A percentile compares a stretch with the other conserved stretches of the same genome.
Evolutionary conservation across 1,140 invertebrate species (phyloP).

Genomic region (Acromyrmex echinatior): DNA sequence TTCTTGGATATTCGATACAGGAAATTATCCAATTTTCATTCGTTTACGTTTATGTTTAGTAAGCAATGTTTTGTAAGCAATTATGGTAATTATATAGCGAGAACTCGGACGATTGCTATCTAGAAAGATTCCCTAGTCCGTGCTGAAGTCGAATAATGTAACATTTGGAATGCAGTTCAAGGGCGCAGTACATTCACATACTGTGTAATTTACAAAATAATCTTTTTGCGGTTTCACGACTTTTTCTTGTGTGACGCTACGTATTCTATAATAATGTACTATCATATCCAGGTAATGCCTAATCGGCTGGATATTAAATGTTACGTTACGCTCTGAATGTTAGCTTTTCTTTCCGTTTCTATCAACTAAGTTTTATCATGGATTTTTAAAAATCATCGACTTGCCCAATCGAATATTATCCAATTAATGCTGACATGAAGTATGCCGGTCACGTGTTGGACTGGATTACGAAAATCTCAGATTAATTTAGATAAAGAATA

Average conservation of each 20-base stretch:
- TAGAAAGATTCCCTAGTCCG: neutral
- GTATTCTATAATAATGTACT: neutral
- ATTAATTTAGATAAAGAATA: neutral
- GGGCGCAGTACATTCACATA: neutral
- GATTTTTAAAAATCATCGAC: neutral
- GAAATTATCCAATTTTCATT: neutral
- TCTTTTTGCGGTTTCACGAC: neutral
- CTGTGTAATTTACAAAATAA: neutral
- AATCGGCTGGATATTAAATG: neutral
- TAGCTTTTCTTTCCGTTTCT: neutral
- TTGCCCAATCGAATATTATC: neutral
- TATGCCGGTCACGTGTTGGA: neutral
- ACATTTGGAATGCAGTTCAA: slow-evolving; percentile 20
- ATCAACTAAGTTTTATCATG: neutral
- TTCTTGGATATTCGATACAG: neutral
- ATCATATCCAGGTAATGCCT: neutral
- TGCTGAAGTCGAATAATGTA: neutral
- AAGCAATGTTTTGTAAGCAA: neutral
- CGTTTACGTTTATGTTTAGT: neutral
- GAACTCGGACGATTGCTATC: neutral
- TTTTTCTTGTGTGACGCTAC: neutral
- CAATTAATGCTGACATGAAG: neutral
- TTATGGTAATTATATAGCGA: neutral
- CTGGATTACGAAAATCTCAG: slow-evolving; percentile 3
- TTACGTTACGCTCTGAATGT: neutral